Evolutionary conservation across 2,113 vertebrate species (phyloP), one percentile per base, ranked within the genome.

Genomic region (Daphoenositta chrysoptera): DNA sequence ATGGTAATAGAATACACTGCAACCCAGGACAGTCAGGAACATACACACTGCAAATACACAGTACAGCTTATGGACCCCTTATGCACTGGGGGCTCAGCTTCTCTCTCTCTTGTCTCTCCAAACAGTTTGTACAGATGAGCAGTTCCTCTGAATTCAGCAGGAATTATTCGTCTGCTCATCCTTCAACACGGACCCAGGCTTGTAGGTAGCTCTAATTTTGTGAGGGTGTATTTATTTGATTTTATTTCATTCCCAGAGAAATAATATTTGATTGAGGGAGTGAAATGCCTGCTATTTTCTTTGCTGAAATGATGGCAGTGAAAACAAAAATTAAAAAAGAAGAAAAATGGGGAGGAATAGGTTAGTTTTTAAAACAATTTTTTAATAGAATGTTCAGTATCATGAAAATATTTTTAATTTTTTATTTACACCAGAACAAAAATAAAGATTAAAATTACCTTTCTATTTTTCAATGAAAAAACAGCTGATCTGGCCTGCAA

Each of bases 221-320:
- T 71, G 35, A 76, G 3, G 3, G 2, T 60, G 3, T 40, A 68
- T 35, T 65, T 48, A 66, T 73, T n/a, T 33, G 12, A 68, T 56
- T 83, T 91, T 16, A 57, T 91, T 94, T 89, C 11, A 45, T 75
- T 89, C 42, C 16, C 30, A 83, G 27, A 69, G 14, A 91, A 91
- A 91, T 53, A 84, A 26, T 73, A 84, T 45, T 81, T 63, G 16
- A 10, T 14, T 82, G 17, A 61, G 26, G 6, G 28, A 53, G 7
- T 64, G 28, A 75, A 90, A 21, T 54, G 21, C 3, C 15, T 58
- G 39, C 39, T 63, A 23, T 75, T 94, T 77, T 78, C 33, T 53
- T 54, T 87, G 42, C 6, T 63, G 35, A 87, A 85, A 58, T 45
- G 5, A 63, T 23, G 18, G 4, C 33, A 78, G 35, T 45, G 28